Evolutionary conservation across 2,888 invertebrate species (phyloP), one percentile per base, ranked within the genome.

Genomic region (Notodonta ziczac): DNA sequence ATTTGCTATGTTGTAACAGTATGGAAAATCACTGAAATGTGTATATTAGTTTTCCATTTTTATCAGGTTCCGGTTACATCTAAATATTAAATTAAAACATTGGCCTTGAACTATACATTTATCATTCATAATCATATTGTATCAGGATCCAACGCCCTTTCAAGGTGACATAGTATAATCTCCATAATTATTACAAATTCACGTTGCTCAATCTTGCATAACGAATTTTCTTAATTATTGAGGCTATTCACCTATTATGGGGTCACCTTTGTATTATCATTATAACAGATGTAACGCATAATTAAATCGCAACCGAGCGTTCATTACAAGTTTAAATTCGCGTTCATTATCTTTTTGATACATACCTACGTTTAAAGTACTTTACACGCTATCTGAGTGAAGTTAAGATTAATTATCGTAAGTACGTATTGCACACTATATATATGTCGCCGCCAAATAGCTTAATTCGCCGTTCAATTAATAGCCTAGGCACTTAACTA

Each of bases 121-220:
- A 66, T 65, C 68, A 60, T 63, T 14, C 44, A 62, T 53, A 59
- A 44, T 44, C 32, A 52, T 48, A 60, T 58, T 55, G 14, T 35
- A 48, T 46, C 9, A 55, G 52, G 24, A n/a, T 42, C 56, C 51
- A 65, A 57, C 56, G 60, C 52, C 56, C 57, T 61, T n/a, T 16
- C 62, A 69, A 69, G 64, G 69, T 63, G 58, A 63, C 57, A 66
- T 66, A 62, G 57, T 35, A 14, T 46, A 51, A 44, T 57, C 55
- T 40, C 54, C 24, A 58, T 54, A 39, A 54, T 54, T 54, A 39
- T 54, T 54, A 54, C 54, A 10, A 39, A 14, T 54, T 39, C 6
- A 54, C 8, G 14, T 54, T n/a, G 39, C 54, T 39, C 39, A 54
- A 39, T 54, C 4, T n/a, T 53, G 7, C n/a, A 54, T 54, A 3